Percentiles rank a stretch among this genome's conserved stretches.
Evolutionary conservation across 2,113 vertebrate genomes (phyloP).

Genomic region (Chaetorhynchus papuensis): DNA sequence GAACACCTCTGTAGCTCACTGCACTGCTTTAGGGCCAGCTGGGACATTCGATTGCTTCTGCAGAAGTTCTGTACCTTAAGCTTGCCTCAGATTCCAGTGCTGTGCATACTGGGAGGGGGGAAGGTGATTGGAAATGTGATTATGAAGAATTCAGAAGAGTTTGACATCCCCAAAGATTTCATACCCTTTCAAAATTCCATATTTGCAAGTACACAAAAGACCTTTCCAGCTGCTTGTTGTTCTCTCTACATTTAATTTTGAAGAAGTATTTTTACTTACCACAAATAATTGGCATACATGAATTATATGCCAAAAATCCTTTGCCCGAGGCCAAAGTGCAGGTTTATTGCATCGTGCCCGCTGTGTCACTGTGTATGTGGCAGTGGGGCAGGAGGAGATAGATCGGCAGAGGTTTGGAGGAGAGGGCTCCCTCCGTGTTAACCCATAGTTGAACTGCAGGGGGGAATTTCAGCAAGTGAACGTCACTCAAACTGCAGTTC

Average conservation of each 20-base stretch:
- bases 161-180: background rate
- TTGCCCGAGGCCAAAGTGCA: background rate
- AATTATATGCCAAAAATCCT: background rate
- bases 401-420: background rate
- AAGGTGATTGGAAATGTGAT: background rate
- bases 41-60: background rate
- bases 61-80: background rate
- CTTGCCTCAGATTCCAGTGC: background rate
- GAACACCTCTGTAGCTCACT: background rate
- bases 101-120: fast-evolving
- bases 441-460: background rate
- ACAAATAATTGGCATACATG: background rate
- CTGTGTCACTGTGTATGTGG: fast-evolving
- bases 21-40: background rate
- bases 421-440: background rate
- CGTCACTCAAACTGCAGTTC: background rate
- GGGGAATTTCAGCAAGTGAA: background rate
- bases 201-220: background rate
- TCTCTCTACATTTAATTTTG: background rate
- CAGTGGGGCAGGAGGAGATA: background rate
- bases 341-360: background rate
- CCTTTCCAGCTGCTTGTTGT: background rate
- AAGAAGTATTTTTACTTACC: background rate
- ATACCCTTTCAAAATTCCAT: background rate
- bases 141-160: background rate